phyloP scores from a whole-genome alignment of 2,888 invertebrate species.

The Leptarthrus brevirostris region DNA sequence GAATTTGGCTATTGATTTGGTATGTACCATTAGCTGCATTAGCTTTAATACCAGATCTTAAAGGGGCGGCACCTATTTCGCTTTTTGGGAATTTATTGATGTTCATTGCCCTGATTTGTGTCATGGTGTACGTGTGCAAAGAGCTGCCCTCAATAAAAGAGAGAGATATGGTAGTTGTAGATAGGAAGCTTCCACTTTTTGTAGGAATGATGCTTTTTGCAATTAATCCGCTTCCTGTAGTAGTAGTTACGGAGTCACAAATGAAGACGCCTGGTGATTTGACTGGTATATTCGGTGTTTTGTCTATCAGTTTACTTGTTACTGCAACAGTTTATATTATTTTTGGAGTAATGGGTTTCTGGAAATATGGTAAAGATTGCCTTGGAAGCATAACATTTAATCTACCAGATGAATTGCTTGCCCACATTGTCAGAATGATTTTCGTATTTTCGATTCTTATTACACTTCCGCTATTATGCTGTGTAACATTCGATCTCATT shows the following conservation, averaged over 20 bases:
- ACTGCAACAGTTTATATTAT: slow-evolving; percentile 81
- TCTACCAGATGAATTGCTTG: slow-evolving; percentile 76
- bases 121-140: slow-evolving; percentile 77
- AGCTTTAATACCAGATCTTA: slow-evolving; percentile 80
- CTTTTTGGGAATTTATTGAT: slow-evolving; percentile 86
- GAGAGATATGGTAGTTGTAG: slow-evolving; percentile 68
- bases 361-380: slow-evolving; percentile 78
- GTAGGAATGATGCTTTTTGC: slow-evolving; percentile 91
- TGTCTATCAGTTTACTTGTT: slow-evolving; percentile 83
- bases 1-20: slow-evolving; percentile 75
- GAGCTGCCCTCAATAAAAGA: slow-evolving; percentile 71
- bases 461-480: slow-evolving; percentile 88
- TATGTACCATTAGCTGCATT: slow-evolving; percentile 76
- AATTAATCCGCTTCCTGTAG: slow-evolving; percentile 83
- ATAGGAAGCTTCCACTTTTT: slow-evolving; percentile 64
- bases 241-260: slow-evolving; percentile 89
- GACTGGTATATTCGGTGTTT: slow-evolving; percentile 79
- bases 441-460: slow-evolving; percentile 80
- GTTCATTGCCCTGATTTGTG: slow-evolving; percentile 76
- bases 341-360: slow-evolving; percentile 86
- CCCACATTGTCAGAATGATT: slow-evolving; percentile 73
- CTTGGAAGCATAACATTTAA: slow-evolving; percentile 85
- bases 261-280: slow-evolving; percentile 87
- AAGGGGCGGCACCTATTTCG: slow-evolving; percentile 85
- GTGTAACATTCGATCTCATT: slow-evolving; percentile 85